Evolutionary conservation across 2,888 invertebrate species (phyloP).

Genomic region (Agrenia bidenticulata): DNA sequence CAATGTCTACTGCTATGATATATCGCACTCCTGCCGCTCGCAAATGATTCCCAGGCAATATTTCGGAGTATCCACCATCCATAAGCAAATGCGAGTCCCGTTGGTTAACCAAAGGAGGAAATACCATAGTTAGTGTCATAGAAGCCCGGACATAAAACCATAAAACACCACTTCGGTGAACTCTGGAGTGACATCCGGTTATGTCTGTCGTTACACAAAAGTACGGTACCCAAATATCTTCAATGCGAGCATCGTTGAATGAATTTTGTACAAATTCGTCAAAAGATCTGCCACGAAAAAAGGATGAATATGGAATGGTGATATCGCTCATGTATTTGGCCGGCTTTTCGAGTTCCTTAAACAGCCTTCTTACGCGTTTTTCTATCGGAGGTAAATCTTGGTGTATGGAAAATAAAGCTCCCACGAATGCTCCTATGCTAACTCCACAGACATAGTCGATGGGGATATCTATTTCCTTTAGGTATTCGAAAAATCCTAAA

Average conservation of each 20-base stretch:
- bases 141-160: constrained; percentile 45
- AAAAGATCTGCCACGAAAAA: constrained; percentile 35
- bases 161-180: constrained; percentile 31
- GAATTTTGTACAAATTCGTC: constrained; percentile 35
- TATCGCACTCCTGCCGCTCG: constrained; percentile 11
- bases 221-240: constrained; percentile 48
- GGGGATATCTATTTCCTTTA: constrained; percentile 36
- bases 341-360: constrained; percentile 27
- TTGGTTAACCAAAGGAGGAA: constrained; percentile 42
- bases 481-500: constrained; percentile 27
- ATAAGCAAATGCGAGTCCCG: constrained; percentile 43
- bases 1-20: constrained; percentile 36
- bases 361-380: constrained; percentile 22
- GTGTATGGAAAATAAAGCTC: constrained; percentile 37
- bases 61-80: constrained; percentile 50
- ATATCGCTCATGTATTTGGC: constrained; percentile 36
- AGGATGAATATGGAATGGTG: constrained; percentile 32
- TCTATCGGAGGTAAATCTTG: constrained; percentile 37
- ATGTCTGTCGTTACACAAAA: constrained; percentile 42
- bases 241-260: constrained; percentile 46
- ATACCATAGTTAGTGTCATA: constrained; percentile 41
- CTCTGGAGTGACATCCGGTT: constrained; percentile 10
- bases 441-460: constrained; percentile 47
- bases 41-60: constrained; percentile 37
- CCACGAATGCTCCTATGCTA: constrained; percentile 45